phyloP scores from a whole-genome alignment of 2,888 invertebrate genomes.

The Mesochorus sp. region DNA sequence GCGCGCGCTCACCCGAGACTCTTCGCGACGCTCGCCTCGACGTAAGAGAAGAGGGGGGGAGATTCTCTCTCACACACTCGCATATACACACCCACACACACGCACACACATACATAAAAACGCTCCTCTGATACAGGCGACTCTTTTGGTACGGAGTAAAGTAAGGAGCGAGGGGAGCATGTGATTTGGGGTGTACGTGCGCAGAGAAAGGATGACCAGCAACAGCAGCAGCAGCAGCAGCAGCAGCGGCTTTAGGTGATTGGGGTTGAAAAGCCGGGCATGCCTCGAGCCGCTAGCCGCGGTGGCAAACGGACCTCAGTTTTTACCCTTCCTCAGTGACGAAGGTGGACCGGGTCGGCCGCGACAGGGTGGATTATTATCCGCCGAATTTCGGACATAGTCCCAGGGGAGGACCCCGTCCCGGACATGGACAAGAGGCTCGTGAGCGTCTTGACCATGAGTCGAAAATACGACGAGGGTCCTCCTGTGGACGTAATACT shows the following conservation, averaged over 20 bases:
- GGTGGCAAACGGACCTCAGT: conserved; percentile 58
- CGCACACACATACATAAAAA: too few species aligned
- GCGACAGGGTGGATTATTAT: conserved; percentile 46
- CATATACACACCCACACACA: too few species aligned
- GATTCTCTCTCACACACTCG: too few species aligned
- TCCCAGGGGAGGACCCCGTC: conserved; percentile 47
- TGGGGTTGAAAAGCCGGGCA: conserved; percentile 47
- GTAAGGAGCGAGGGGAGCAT: too few species aligned
- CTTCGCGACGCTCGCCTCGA: conserved; percentile 52
- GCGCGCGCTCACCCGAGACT: conserved; percentile 48
- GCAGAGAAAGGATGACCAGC: too few species aligned
- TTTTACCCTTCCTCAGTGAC: conserved; percentile 63
- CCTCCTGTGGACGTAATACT: conserved; percentile 16
- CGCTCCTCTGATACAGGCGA: too few species aligned
- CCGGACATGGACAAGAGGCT: conserved; percentile 10
- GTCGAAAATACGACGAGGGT: conserved; percentile 36
- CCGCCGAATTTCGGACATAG: not conserved
- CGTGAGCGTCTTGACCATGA: not conserved
- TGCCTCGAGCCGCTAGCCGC: conserved; percentile 43
- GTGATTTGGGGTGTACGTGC: too few species aligned
- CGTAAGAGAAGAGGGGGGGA: conserved; percentile 56
- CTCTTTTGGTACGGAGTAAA: too few species aligned
- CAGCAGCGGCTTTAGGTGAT: conserved; percentile 37
- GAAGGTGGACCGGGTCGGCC: conserved; percentile 51
- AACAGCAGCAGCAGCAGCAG: too few species aligned